phyloP scores from a whole-genome alignment of 1,140 invertebrate species.

The Papilio xuthus region DNA sequence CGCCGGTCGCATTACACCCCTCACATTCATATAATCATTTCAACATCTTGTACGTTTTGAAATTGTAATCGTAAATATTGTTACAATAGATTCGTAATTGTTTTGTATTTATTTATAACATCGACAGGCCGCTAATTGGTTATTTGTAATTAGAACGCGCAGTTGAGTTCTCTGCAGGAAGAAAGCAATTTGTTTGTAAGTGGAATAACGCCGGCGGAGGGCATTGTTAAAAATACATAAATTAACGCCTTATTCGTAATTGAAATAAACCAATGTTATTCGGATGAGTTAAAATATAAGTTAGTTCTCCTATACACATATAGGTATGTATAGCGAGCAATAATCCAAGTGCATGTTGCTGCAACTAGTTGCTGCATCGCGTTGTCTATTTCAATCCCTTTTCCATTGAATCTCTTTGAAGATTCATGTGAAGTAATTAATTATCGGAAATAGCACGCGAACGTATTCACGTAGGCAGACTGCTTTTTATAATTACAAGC shows the following conservation, averaged over 20 bases:
- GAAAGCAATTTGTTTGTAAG: not conserved
- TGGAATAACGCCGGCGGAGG: not conserved
- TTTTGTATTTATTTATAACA: not conserved
- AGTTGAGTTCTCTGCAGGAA: not conserved
- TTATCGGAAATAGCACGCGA: not conserved
- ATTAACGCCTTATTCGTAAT: not conserved
- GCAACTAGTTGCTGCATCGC: not conserved
- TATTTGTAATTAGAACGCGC: not conserved
- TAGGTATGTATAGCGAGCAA: not conserved
- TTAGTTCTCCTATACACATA: not conserved
- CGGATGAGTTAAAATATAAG: not conserved
- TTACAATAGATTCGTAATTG: not conserved
- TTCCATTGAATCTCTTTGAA: not conserved
- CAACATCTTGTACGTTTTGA: not conserved
- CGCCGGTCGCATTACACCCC: not conserved
- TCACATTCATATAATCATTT: not conserved
- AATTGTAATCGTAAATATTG: not conserved
- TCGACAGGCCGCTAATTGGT: not conserved
- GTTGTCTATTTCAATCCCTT: not conserved
- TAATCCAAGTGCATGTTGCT: not conserved
- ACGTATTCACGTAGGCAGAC: not conserved
- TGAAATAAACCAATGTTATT: not conserved
- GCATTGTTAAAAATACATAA: not conserved
- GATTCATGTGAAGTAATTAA: not conserved
- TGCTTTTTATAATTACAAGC: conserved; percentile 9